Conservation (phyloP, 2,888 invertebrate species). For the Ectemnius continuus region DNA sequence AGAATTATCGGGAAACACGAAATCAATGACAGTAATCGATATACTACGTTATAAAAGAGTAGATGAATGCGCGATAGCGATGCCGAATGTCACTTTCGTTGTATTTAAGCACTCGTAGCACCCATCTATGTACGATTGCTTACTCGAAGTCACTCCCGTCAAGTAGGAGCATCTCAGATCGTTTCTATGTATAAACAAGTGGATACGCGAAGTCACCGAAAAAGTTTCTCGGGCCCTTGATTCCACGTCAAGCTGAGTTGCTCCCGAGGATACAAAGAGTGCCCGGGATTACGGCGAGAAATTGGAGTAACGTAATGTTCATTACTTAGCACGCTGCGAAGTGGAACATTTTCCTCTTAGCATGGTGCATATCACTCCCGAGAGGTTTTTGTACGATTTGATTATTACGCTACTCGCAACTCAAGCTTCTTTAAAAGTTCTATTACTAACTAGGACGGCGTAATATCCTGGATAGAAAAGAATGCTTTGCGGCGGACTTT, state of each 20-base stretch:
- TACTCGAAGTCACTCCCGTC: constrained; percentile 35
- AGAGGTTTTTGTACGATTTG: constrained; percentile 26
- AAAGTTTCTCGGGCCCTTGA: constrained; percentile 15
- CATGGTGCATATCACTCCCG: constrained; percentile 35
- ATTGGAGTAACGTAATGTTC: constrained; percentile 20
- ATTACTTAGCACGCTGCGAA: constrained; percentile 22
- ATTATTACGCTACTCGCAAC: constrained; percentile 13
- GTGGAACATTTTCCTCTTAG: constrained; percentile 15
- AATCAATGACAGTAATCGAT: no score
- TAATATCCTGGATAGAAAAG: constrained; percentile 15
- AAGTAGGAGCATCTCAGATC: constrained; percentile 16
- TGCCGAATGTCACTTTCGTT: background rate
- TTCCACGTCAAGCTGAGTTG: constrained; percentile 18
- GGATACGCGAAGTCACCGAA: constrained; percentile 20
- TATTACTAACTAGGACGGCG: background rate
- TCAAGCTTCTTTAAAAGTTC: constrained; percentile 9
- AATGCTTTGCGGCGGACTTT: background rate
- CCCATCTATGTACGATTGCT: constrained; percentile 23
- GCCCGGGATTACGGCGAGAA: background rate
- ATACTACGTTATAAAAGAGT: background rate
- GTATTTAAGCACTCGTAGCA: constrained; percentile 4
- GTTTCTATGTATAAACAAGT: constrained; percentile 37
- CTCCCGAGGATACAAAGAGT: constrained; percentile 13
- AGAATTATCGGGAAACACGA: no score
- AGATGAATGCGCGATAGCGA: background rate